phyloP scores from a whole-genome alignment of 2,797 vertebrate species.

The Dipus sagitta region DNA sequence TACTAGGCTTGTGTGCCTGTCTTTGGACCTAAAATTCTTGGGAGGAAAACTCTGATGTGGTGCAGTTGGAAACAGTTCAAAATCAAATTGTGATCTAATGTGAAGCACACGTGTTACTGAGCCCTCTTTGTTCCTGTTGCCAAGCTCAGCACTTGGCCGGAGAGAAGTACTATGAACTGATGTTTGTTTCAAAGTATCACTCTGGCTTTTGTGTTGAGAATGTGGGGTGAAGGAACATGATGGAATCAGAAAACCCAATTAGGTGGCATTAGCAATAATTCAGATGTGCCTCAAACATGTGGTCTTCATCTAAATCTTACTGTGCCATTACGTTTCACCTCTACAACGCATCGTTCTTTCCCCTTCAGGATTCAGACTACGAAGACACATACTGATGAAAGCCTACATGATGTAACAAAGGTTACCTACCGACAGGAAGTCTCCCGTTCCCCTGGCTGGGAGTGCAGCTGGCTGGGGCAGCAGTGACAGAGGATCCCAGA shows the following conservation, averaged over 20 bases:
- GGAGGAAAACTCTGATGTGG: constrained; percentile 28
- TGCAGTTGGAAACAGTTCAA: constrained; percentile 10
- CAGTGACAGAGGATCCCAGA: constrained; percentile 6
- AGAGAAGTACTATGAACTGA: not conserved
- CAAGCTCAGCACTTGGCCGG: not conserved
- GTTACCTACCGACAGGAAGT: not conserved
- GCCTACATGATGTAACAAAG: not conserved
- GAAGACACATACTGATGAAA: constrained; percentile 85
- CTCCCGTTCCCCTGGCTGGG: not conserved
- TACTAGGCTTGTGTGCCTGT: not conserved
- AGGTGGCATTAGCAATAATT: not conserved
- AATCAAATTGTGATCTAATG: not conserved
- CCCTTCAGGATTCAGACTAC: constrained; percentile 85
- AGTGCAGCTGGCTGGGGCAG: not conserved
- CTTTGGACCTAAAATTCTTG: not conserved
- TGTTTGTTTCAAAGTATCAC: not conserved
- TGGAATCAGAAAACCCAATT: not conserved
- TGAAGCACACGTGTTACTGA: not conserved
- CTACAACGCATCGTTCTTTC: not conserved
- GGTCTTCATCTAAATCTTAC: fast-evolving
- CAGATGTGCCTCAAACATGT: not conserved
- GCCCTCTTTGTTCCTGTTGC: not conserved
- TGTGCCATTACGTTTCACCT: fast-evolving
- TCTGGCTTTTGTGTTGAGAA: not conserved
- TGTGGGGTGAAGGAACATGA: not conserved